Base-by-base conservation (phyloP, 2,113 vertebrate genomes). In the Petromus typicus region DNA sequence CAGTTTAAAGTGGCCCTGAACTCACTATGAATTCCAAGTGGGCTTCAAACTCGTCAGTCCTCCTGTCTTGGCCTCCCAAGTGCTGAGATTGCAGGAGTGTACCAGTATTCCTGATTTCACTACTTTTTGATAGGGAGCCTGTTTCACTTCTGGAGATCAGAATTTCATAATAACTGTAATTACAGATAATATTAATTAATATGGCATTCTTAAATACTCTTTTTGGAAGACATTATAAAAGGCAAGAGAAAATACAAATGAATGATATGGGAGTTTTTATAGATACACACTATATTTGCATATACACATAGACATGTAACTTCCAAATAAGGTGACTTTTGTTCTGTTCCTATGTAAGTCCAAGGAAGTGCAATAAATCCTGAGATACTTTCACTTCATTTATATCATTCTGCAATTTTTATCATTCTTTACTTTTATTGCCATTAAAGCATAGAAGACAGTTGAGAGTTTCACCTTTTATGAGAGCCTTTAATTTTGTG, bases 111-210 rank as follows among this genome's bases (percentile, higher is more conserved):
- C 13, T 66, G 64, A 14, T 14, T 79, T 66, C 16, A 66, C 40
- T 69, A 69, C n/a, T 69, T 69, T 69, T 69, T 64, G 30, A n/a
- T 69, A 75, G 56, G 56, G 37, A 80, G 25, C 43, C 23, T 79
- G 12, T 56, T 37, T 64, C 32, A 79, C 18, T 89, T 81, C 11
- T 76, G 12, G 5, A 85, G 87, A 30, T 79, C 40, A 89, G 14
- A 34, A 69, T 67, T 91, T 95, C 61, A 54, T 80, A 81, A 64
- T 23, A 75, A 48, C 57, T 87, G 6, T 71, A 86, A 48, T 88
- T 82, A 75, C 18, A 93, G 8, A 76, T 90, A 84, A n/a, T n/a
- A n/a, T 37, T 45, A 91, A 67, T 48, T 94, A 93, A 85, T 66
- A 34, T 75, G 48, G 67, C 5, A 1, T 27, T 81, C 30, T 86